Percentiles rank a stretch among this genome's conserved stretches.
These are phyloP conservation scores for Adelognathus sp. DNA, from an alignment of 2,888 invertebrate genomes.

Conservation along the genomic window DNA sequence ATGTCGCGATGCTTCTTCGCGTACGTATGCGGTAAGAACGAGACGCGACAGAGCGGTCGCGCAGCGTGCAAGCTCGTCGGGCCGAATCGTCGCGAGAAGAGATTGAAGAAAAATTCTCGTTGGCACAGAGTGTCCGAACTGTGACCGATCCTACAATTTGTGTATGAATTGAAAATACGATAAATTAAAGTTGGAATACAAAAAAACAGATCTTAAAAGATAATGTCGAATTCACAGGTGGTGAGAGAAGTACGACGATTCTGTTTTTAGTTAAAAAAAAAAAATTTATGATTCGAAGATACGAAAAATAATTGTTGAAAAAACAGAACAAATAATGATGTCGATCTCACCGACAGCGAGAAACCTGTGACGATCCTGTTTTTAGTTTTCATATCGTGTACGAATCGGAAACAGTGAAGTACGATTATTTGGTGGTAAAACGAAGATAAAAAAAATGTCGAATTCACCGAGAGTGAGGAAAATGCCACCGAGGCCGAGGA, in stretches of 20 bases:
- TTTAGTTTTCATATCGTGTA: background rate
- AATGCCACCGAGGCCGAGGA: constrained; percentile 73
- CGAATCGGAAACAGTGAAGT: background rate
- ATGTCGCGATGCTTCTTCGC: constrained; percentile 27
- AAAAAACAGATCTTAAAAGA: too few species aligned
- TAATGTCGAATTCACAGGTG: too few species aligned
- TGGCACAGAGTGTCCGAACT: background rate
- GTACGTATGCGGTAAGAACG: background rate
- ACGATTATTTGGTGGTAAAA: background rate
- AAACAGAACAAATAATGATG: too few species aligned
- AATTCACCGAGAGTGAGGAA: constrained; percentile 67
- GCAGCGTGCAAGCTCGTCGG: background rate
- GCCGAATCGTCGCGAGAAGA: background rate
- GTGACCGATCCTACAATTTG: background rate
- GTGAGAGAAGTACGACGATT: too few species aligned
- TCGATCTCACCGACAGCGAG: too few species aligned
- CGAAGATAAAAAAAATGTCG: constrained; percentile 65
- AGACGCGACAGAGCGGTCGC: background rate
- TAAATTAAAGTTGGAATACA: too few species aligned
- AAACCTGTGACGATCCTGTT: too few species aligned
- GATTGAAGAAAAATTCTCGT: background rate
- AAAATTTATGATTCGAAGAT: too few species aligned
- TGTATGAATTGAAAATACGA: background rate
- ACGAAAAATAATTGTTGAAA: too few species aligned
- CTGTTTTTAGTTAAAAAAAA: too few species aligned